These are phyloP conservation scores for Platanista minor DNA, from an alignment of 2,113 vertebrate genomes.

Conservation along the genomic window DNA sequence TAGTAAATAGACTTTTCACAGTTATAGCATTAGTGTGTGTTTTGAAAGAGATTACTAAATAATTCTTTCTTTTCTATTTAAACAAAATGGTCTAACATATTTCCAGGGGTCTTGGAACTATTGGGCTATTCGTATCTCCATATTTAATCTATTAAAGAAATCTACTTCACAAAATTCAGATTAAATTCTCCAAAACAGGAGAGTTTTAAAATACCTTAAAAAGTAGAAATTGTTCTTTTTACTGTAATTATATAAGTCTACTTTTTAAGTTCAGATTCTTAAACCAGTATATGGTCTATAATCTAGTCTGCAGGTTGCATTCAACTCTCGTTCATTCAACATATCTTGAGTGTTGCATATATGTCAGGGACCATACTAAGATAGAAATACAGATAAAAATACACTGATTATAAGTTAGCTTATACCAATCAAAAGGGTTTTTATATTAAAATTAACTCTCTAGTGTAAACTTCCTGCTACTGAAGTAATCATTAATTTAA, in stretches of 20 bases:
- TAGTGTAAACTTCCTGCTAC: not conserved
- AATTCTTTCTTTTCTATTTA: slow-evolving; percentile 11
- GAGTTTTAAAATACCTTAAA: not conserved
- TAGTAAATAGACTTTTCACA: slow-evolving; percentile 23
- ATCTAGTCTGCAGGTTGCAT: not conserved
- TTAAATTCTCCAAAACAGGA: not conserved
- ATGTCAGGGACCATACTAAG: not conserved
- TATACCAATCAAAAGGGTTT: rapidly evolving
- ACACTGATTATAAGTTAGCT: not conserved
- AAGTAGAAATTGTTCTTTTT: not conserved
- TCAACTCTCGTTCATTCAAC: not conserved
- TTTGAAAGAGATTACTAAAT: slow-evolving; percentile 27
- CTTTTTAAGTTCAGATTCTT: not conserved
- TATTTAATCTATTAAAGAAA: not conserved
- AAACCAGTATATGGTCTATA: not conserved
- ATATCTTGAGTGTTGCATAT: not conserved
- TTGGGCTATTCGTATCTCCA: not conserved
- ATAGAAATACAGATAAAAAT: not conserved
- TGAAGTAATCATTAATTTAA: not conserved
- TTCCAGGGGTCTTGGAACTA: not conserved
- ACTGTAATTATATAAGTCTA: not conserved
- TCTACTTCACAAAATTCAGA: not conserved
- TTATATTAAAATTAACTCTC: not conserved
- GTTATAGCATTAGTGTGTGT: not conserved
- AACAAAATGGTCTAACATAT: not conserved